phyloP scores from a whole-genome alignment of 2,888 invertebrate species.

The Hypolimnas misippus region DNA sequence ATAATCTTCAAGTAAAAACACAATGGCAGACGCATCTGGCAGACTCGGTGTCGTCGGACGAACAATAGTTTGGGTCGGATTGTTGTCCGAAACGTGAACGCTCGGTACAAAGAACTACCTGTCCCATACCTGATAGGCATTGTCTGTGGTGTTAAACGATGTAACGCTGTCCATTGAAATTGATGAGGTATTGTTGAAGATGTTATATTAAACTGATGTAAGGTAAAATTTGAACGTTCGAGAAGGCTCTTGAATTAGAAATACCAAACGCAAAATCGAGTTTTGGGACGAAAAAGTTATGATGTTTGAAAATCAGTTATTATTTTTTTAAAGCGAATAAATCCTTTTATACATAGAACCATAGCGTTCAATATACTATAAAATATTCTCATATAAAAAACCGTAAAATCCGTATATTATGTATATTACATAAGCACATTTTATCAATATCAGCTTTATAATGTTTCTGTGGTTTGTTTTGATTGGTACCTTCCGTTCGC shows the following conservation, averaged over 20 bases:
- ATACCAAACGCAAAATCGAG: neutral
- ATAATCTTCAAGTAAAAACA: conserved; percentile 45
- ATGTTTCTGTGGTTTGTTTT: no score
- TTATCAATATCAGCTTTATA: no score
- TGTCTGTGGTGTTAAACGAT: neutral
- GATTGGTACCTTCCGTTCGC: no score
- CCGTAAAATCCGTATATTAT: neutral
- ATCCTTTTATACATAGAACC: no score
- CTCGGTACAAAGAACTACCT: conserved; percentile 19
- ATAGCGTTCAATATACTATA: no score
- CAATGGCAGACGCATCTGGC: conserved; percentile 68
- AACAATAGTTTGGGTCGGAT: conserved; percentile 55
- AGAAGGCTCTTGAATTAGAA: no score
- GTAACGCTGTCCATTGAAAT: neutral
- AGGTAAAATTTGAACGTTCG: no score
- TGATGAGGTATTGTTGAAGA: neutral
- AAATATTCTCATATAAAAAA: no score
- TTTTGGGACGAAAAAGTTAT: neutral
- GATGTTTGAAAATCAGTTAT: no score
- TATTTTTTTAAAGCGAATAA: no score
- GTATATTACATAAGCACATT: neutral
- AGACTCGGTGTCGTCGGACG: conserved; percentile 70
- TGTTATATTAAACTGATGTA: neutral
- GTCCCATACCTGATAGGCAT: conserved; percentile 7
- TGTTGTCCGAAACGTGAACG: conserved; percentile 23